phyloP scores from a whole-genome alignment of 2,797 vertebrate species.

The Thamnophis elegans region DNA sequence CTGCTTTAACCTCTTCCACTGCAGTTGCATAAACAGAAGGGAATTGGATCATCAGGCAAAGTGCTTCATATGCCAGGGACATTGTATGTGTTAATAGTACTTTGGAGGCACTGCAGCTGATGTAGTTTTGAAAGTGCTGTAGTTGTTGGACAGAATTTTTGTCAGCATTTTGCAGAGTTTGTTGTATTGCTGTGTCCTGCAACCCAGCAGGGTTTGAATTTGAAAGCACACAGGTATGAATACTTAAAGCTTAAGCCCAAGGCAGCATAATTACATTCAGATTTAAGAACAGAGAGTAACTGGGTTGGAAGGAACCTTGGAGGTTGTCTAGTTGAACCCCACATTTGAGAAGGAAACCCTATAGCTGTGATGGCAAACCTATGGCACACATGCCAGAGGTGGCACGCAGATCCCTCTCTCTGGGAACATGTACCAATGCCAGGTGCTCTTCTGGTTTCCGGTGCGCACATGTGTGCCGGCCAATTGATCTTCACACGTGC shows the following conservation, averaged over 20 bases:
- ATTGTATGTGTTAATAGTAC: not conserved
- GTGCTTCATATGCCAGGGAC: not conserved
- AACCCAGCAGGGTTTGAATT: not conserved
- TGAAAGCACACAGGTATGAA: not conserved
- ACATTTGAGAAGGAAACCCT: not conserved
- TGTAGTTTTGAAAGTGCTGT: not conserved
- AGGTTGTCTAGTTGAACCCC: not conserved
- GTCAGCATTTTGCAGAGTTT: not conserved
- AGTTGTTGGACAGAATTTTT: not conserved
- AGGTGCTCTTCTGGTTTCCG: too few relatives aligned
- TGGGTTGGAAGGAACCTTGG: not conserved
- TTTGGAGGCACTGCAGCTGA: not conserved
- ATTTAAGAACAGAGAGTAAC: not conserved
- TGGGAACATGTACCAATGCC: too few relatives aligned
- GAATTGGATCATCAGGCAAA: not conserved
- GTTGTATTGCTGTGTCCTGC: not conserved
- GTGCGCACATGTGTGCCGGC: too few relatives aligned
- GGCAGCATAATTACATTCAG: not conserved
- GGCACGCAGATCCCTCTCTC: too few relatives aligned
- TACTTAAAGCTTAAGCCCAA: not conserved
- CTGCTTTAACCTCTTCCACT: not conserved
- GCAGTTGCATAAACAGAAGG: not conserved
- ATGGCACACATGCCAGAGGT: too few relatives aligned
- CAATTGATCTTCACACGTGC: too few relatives aligned
- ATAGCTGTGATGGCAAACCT: too few relatives aligned